Evolutionary conservation across 2,797 vertebrate species (phyloP).

Genomic region (Crocodylus rhombifer): DNA sequence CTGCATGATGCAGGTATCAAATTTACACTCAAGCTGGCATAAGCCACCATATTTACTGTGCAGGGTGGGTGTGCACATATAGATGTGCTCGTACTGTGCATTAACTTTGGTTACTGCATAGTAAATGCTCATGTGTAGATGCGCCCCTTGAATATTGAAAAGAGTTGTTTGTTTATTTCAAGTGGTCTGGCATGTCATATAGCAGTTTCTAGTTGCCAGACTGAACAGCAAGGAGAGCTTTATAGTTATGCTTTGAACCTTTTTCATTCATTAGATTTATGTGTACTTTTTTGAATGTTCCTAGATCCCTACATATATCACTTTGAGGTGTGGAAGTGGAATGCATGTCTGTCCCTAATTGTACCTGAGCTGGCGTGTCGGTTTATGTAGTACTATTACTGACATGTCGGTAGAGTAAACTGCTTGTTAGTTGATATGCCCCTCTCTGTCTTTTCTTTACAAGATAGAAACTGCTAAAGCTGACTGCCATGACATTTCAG

Average conservation of each 20-base stretch:
- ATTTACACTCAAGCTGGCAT: too few relatives aligned
- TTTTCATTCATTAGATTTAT: accelerated
- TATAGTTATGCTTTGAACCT: not conserved
- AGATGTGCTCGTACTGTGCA: too few relatives aligned
- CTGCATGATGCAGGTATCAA: too few relatives aligned
- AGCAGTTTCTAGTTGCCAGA: too few relatives aligned
- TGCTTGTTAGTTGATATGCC: not conserved
- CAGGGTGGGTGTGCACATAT: too few relatives aligned
- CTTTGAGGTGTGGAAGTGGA: not conserved
- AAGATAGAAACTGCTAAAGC: conserved; percentile 46
- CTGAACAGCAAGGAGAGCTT: not conserved
- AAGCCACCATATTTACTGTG: too few relatives aligned
- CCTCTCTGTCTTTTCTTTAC: not conserved
- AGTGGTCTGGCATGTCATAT: not conserved
- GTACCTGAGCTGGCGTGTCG: not conserved
- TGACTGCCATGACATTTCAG: not conserved
- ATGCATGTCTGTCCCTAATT: not conserved
- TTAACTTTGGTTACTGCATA: too few relatives aligned
- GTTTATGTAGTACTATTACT: not conserved
- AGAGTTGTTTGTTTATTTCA: not conserved
- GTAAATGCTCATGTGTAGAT: too few relatives aligned
- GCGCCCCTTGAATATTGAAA: too few relatives aligned
- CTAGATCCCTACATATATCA: not conserved
- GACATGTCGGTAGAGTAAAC: accelerated
- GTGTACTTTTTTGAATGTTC: not conserved